Conservation (phyloP, 1,140 invertebrate species). For the Samia ricini region DNA sequence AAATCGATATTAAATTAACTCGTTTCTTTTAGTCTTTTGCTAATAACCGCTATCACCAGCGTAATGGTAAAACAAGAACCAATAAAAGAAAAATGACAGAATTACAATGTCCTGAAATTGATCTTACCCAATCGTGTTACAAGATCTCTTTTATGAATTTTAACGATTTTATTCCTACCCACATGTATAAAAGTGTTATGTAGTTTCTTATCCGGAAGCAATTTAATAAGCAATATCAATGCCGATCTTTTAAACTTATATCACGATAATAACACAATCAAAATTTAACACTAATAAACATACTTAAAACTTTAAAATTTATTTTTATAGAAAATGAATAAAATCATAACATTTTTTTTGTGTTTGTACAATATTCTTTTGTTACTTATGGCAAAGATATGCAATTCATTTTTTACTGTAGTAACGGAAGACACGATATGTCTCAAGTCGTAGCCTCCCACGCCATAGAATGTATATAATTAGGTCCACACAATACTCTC, state of each 20-base stretch:
- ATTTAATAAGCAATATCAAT: neutral
- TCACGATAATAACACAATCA: neutral
- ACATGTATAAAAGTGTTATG: no score
- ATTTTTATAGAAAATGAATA: no score
- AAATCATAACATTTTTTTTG: neutral
- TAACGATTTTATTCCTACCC: no score
- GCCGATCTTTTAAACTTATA: neutral
- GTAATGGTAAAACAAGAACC: no score
- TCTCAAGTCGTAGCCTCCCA: slow-evolving; percentile 36
- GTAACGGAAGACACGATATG: slow-evolving; percentile 32
- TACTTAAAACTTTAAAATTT: neutral
- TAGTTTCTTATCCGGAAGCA: neutral
- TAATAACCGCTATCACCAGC: no score
- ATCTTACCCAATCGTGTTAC: no score
- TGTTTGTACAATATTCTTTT: neutral
- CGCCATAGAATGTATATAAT: slow-evolving; percentile 29
- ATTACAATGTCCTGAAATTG: no score
- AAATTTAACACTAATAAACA: neutral
- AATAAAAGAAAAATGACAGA: no score
- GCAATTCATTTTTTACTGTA: slow-evolving; percentile 9
- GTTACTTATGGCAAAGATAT: neutral
- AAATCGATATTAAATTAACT: no score
- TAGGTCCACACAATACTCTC: slow-evolving; percentile 28
- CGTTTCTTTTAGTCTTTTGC: no score
- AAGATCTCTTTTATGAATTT: no score